Evolutionary conservation across 2,797 vertebrate genomes (phyloP).

Genomic region (Myotis pilosus): DNA sequence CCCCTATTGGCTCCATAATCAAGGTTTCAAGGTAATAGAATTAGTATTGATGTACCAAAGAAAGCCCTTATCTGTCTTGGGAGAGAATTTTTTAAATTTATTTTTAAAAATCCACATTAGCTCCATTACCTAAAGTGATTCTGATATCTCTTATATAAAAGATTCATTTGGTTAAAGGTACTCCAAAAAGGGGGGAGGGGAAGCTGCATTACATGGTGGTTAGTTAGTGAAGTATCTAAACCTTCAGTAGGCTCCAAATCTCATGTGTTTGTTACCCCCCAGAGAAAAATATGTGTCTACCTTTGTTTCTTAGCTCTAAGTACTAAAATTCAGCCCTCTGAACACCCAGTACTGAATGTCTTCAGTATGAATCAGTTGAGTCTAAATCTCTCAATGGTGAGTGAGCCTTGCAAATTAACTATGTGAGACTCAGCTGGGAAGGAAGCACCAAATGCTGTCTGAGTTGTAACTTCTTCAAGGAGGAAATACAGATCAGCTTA

Average conservation of each 20-base stretch:
- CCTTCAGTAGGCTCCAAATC: background rate
- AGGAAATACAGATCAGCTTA: background rate
- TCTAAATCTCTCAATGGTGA: background rate
- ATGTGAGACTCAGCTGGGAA: background rate
- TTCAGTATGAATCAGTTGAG: background rate
- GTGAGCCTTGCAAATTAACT: background rate
- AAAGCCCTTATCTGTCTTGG: background rate
- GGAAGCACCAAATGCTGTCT: background rate
- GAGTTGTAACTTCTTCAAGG: background rate
- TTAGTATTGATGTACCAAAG: background rate
- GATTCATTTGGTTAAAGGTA: constrained; percentile 16
- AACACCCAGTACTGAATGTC: background rate
- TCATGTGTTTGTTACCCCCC: background rate
- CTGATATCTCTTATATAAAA: background rate
- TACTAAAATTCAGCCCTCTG: background rate
- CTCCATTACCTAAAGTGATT: background rate
- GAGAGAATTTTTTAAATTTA: background rate
- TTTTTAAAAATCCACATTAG: background rate
- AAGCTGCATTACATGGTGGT: background rate
- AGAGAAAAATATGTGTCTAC: background rate
- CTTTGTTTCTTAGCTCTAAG: background rate
- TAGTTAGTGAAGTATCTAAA: background rate
- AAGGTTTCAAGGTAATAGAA: background rate
- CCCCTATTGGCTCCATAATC: background rate
- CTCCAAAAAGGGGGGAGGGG: background rate